Base-by-base conservation (phyloP, 2,888 invertebrate species). In the Cyclophora punctaria region DNA sequence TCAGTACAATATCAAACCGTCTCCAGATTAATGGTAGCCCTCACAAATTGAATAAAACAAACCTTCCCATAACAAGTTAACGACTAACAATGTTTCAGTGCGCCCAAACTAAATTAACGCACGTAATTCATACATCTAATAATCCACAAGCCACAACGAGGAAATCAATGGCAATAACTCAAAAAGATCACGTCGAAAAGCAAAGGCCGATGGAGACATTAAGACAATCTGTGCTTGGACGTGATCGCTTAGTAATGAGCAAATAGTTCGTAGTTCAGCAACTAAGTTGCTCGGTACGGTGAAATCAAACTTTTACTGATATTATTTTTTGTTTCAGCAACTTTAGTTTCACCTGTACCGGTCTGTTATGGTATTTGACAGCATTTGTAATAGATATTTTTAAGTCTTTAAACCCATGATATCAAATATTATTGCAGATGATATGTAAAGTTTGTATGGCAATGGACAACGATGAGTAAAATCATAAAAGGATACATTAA, bases 151-250 rank as follows among this genome's bases (percentile, higher is more conserved):
- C 37, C 37, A 37, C 51, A 49, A 44, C 51, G 52, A 49, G 59
- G 57, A 61, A 57, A 61, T 61, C 59, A 59, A 61, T 57, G 56
- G 56, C 42, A 53, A 57, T 61, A 61, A 61, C 57, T 61, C 61
- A 61, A 56, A 59, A 59, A 59, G 59, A 61, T 59, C 59, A 61
- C 59, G 61, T 61, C 55, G 47, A 45, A 3, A 48, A 42, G 3
- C 48, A 35, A 47, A 50, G 50, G 48, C 49, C 49, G 51, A 53
- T 50, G 48, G 55, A 57, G 59, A 58, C 63, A 65, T 63, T 64
- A 65, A 54, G 55, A 56, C 65, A 65, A 63, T 61, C 65, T 60
- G 65, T 53, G 51, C 49, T 20, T 46, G 42, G 48, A 58, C 64
- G 65, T 65, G 65, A 61, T 62, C 50, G 5, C 44, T 44, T 37